Evolutionary conservation across 2,113 vertebrate genomes (phyloP), one percentile per base, ranked within the genome.

Genomic region (Protobothrops flavoviridis): DNA sequence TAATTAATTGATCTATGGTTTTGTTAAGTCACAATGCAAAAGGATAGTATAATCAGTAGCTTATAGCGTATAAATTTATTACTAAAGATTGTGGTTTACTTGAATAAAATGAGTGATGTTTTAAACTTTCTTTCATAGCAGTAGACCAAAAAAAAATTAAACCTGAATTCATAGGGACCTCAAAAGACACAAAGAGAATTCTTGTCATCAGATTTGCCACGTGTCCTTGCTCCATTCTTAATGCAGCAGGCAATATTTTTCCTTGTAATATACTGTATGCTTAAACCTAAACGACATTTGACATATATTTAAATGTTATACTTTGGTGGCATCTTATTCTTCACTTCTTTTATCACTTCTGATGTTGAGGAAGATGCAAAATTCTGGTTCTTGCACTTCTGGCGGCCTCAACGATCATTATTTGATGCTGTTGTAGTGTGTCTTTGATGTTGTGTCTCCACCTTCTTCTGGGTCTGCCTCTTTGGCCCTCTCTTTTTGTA

Each of bases 31-130:
- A 2, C 91, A 93, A 93, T 94, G 88, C 45, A 48, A 43, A 55
- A 55, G 20, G 23, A 55, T n/a, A 74, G 87, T 45, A 88, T 33
- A 52, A 56, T 50, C 26, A 59, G 29, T 57, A 48, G 24, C 81
- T 0, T 20, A 90, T 91, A 94, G 15, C 26, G 24, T 53, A 48
- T 93, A 89, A 15, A 52, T 91, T 94, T 95, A 91, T 94, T 93
- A 95, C 95, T 96, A 96, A 96, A 2, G 69, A 96, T 96, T 98
- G 97, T 97, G 98, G 97, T 98, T 90, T 98, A 98, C 97, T 98
- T 98, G 98, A 98, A 98, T 98, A 98, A 98, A 98, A 97, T 96
- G 92, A 97, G 95, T 96, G 96, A 97, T 81, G 87, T 95, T 92
- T 91, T 94, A 45, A 15, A 81, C 91, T 95, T 93, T 81, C 50